Evolutionary conservation across 2,113 vertebrate genomes (phyloP).

Genomic region (Urocynchramus pylzowi): DNA sequence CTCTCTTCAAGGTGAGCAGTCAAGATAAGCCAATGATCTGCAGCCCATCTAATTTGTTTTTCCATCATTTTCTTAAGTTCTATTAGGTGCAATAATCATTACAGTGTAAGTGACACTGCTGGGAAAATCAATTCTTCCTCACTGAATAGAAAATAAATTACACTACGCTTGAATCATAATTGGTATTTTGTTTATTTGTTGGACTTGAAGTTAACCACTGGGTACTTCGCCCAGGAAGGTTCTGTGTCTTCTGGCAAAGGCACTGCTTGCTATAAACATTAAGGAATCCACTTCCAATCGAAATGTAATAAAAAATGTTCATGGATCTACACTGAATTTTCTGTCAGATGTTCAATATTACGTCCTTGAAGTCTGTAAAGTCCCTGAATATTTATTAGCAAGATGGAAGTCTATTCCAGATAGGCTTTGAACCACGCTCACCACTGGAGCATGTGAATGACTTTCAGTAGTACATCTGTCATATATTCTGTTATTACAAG

Average conservation of each 20-base stretch:
- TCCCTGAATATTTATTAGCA: slow-evolving; percentile 41
- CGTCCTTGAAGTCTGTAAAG: slow-evolving; percentile 14
- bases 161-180: slow-evolving; percentile 38
- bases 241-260: slow-evolving; percentile 15
- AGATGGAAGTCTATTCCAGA: neutral
- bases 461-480: neutral
- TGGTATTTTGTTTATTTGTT: slow-evolving; percentile 45
- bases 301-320: slow-evolving; percentile 52
- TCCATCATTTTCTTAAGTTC: slow-evolving; percentile 56
- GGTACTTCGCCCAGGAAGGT: neutral
- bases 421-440: neutral
- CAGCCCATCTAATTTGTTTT: slow-evolving; percentile 39
- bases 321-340: slow-evolving; percentile 39
- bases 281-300: neutral
- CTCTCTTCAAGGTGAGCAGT: slow-evolving; percentile 34
- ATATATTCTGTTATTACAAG: slow-evolving; percentile 1
- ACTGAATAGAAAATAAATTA: slow-evolving; percentile 52
- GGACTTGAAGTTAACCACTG: neutral
- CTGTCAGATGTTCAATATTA: slow-evolving; percentile 12
- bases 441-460: neutral
- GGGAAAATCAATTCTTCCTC: slow-evolving; percentile 62
- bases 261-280: neutral
- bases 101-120: slow-evolving; percentile 51
- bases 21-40: slow-evolving; percentile 42
- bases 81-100: slow-evolving; percentile 55